Base-by-base conservation (phyloP, 2,888 invertebrate species). In the Drosophila recens region DNA sequence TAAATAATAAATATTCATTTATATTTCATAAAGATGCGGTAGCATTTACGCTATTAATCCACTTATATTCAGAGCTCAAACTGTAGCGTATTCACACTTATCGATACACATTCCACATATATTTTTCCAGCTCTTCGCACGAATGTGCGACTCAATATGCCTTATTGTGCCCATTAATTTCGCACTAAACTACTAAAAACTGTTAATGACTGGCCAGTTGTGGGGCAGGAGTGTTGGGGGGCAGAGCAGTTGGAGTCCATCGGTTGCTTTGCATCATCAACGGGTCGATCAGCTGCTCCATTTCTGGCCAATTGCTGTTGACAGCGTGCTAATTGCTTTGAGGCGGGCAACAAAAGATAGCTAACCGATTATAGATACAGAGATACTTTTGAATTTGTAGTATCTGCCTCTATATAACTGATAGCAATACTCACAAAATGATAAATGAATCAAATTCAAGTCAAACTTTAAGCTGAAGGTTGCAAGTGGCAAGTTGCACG, bases 171-270 rank as follows among this genome's bases (percentile, higher is more conserved):
- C 80, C 62, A 86, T 82, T 78, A 75, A 80, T 79, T 83, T 86
- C 82, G 63, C 85, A 86, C 89, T 71, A 74, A 77, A 67, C 82
- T 81, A 87, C 82, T 74, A 89, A 86, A 84, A 75, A 61, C 74
- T 86, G 69, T 82, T 85, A 85, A 85, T 87, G 64, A 75, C 62
- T 72, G 43, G 38, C 42, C 46, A 82, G 78, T 65, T 72, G 69
- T 46, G 54, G 10, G 10, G 6, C 17, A 17, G 61, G 17, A 36
- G 45, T 38, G n/a, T 33, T 33, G 34, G 2, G 20, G 53, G 20
- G 2, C 15, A 11, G 36, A 40, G 54, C 11, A 46, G 40, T 36
- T 38, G 40, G 3, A 34, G 43, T 15, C 33, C n/a, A 46, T 51
- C 23, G 64, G 45, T 34, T 49, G 69, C 27, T 59, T 59, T 46